phyloP scores from a whole-genome alignment of 2,888 invertebrate species.

The Prenolepis imparis region DNA sequence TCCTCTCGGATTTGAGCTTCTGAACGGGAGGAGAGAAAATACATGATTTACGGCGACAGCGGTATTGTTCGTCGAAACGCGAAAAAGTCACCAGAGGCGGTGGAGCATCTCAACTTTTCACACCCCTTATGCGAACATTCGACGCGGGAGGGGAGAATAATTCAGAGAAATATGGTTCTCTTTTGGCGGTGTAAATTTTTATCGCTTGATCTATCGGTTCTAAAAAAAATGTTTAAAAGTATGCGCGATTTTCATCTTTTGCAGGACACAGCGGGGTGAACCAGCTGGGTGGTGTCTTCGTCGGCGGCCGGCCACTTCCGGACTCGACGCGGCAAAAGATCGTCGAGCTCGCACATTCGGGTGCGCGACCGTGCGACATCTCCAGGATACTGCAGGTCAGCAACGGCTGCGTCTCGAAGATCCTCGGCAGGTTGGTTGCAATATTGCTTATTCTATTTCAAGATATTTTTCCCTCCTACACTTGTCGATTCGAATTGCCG shows the following conservation, averaged over 20 bases:
- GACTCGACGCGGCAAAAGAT: slow-evolving; percentile 99
- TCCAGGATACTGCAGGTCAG: slow-evolving; percentile 99
- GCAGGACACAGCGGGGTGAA: slow-evolving; percentile 99
- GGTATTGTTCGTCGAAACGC: slow-evolving; percentile 67
- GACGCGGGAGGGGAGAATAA: not conserved
- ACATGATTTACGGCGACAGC: slow-evolving; percentile 69
- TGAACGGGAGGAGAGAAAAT: slow-evolving; percentile 60
- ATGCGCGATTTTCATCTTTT: not conserved
- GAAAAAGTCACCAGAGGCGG: slow-evolving; percentile 55
- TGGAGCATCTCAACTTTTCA: slow-evolving; percentile 49
- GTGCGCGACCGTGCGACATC: slow-evolving; percentile 99
- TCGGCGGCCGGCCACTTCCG: slow-evolving; percentile 98
- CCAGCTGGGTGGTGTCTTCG: slow-evolving; percentile 99
- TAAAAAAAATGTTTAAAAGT: not conserved
- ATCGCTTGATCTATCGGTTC: not conserved
- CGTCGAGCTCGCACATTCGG: slow-evolving; percentile 99
- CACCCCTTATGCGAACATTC: slow-evolving; percentile 36
- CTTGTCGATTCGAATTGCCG: not conserved
- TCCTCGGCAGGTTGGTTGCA: slow-evolving; percentile 95
- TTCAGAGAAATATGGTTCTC: slow-evolving; percentile 2
- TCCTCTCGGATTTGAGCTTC: slow-evolving; percentile 21
- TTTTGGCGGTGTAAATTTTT: slow-evolving; percentile 15
- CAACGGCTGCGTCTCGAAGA: slow-evolving; percentile 99
- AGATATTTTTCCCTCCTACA: not conserved
- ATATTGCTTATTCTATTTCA: slow-evolving; percentile 76